Conservation (phyloP, 2,888 invertebrate genomes). For the Octodonta nipae region DNA sequence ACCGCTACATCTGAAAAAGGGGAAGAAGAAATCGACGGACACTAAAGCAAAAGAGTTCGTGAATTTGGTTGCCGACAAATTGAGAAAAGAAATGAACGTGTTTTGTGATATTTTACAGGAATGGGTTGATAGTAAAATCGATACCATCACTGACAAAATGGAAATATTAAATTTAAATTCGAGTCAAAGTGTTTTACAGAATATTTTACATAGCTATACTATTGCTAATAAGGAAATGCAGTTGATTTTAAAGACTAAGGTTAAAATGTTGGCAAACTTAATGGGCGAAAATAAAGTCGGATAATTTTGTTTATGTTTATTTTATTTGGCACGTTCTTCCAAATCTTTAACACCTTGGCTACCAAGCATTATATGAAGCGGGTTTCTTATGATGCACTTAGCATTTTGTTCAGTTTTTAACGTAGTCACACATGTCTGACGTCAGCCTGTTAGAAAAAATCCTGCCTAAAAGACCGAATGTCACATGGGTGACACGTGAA, state of each 20-base stretch:
- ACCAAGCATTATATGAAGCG: no score
- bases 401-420: no score
- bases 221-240: conserved; percentile 41
- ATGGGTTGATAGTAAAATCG: conserved; percentile 32
- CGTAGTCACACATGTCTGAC: no score
- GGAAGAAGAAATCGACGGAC: conserved; percentile 41
- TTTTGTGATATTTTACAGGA: conserved; percentile 37
- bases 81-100: conserved; percentile 29
- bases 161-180: conserved; percentile 33
- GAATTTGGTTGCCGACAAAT: conserved; percentile 15
- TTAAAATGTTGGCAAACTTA: conserved; percentile 33
- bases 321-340: no score
- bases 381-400: no score
- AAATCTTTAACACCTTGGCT: no score
- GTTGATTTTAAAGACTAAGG: conserved; percentile 42
- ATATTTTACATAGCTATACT: conserved; percentile 39
- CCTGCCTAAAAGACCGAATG: no score
- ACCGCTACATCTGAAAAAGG: conserved; percentile 41
- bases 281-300: no score
- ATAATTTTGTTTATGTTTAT: no score
- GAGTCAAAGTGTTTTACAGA: conserved; percentile 36
- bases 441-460: no score
- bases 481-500: no score
- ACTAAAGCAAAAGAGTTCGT: conserved; percentile 38
- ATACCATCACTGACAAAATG: conserved; percentile 34